Evolutionary conservation across 2,797 vertebrate genomes (phyloP).

Genomic region (Tokudaia muenninki): DNA sequence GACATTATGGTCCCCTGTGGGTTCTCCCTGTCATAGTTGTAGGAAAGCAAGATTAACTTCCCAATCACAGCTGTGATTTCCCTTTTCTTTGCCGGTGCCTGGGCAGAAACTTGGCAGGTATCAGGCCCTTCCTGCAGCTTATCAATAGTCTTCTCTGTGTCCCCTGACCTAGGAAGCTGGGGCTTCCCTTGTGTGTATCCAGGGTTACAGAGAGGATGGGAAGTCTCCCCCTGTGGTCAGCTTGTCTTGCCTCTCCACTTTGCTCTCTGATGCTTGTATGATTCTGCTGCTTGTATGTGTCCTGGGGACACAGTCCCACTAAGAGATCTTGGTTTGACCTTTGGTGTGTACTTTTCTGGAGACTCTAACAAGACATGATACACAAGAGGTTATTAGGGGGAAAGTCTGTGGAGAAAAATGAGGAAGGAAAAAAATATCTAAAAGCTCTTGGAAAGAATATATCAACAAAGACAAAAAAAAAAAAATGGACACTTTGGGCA

Average conservation of each 20-base stretch:
- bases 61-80: neutral
- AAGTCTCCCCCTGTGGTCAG: neutral
- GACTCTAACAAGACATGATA: neutral
- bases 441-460: rapidly evolving
- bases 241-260: neutral
- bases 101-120: too few relatives aligned
- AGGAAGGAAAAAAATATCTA: rapidly evolving
- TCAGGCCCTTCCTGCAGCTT: too few relatives aligned
- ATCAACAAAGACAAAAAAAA: rapidly evolving
- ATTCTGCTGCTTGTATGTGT: neutral
- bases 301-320: neutral
- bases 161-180: too few relatives aligned
- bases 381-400: neutral
- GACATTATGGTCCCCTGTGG: rapidly evolving
- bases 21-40: rapidly evolving
- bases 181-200: neutral
- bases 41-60: neutral
- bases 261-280: neutral
- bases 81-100: neutral
- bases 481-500: too few relatives aligned
- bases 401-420: too few relatives aligned
- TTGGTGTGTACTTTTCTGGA: neutral
- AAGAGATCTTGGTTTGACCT: neutral
- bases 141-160: neutral
- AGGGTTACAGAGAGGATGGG: neutral